Conservation (phyloP, 1,140 invertebrate species). For the Drosophila littoralis region DNA sequence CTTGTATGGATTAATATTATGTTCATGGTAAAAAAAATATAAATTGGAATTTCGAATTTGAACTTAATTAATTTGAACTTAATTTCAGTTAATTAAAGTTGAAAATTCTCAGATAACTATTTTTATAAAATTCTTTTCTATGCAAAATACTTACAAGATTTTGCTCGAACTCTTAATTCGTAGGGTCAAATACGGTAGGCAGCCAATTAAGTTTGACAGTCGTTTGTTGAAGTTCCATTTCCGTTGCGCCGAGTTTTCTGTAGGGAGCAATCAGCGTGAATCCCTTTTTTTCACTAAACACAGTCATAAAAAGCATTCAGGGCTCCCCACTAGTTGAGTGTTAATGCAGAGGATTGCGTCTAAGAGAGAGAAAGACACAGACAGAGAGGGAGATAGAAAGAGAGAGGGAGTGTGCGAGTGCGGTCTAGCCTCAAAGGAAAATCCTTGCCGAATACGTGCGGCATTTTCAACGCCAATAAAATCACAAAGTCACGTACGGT, state of each 20-base stretch:
- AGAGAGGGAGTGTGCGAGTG: neutral
- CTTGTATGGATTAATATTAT: too few species aligned
- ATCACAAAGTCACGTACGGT: slow-evolving; percentile 77
- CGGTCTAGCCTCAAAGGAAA: slow-evolving; percentile 43
- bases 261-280: slow-evolving; percentile 68
- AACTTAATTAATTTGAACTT: too few species aligned
- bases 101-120: neutral
- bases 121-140: neutral
- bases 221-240: slow-evolving; percentile 23
- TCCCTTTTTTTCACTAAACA: slow-evolving; percentile 81
- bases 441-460: slow-evolving; percentile 67
- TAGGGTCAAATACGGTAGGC: slow-evolving; percentile 3
- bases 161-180: slow-evolving; percentile 44
- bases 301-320: slow-evolving; percentile 73
- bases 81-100: too few species aligned
- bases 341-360: slow-evolving; percentile 59
- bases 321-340: slow-evolving; percentile 71
- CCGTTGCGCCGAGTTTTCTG: slow-evolving; percentile 24
- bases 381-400: slow-evolving; percentile 4
- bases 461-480: slow-evolving; percentile 76
- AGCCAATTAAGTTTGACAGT: slow-evolving; percentile 49
- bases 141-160: slow-evolving; percentile 14
- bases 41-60: too few species aligned
- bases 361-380: slow-evolving; percentile 11
- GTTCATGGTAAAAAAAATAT: too few species aligned